Evolutionary conservation across 2,797 vertebrate species (phyloP).

Genomic region (Sebastes oblongus): DNA sequence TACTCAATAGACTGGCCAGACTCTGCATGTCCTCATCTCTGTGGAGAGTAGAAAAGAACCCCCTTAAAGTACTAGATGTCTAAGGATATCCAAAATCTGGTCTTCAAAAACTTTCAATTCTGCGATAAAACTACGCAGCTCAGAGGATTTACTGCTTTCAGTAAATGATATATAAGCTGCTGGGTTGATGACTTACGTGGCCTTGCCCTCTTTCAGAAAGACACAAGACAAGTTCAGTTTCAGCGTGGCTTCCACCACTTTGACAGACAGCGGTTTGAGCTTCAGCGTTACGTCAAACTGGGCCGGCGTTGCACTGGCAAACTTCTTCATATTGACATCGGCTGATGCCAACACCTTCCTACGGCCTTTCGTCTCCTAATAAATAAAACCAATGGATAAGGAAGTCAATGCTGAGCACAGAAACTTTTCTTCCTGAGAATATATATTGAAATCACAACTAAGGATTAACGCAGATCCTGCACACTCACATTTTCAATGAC

Average conservation of each 20-base stretch:
- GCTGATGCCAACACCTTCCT: slow-evolving; percentile 88
- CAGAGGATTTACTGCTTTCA: not conserved
- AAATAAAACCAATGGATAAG: not conserved
- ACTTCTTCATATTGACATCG: slow-evolving; percentile 88
- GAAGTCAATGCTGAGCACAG: not conserved
- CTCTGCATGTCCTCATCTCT: slow-evolving; percentile 97
- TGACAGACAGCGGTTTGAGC: slow-evolving; percentile 89
- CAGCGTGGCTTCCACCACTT: slow-evolving; percentile 89
- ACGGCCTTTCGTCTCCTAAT: slow-evolving; percentile 89
- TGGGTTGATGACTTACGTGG: slow-evolving; percentile 87
- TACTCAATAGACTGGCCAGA: slow-evolving; percentile 91
- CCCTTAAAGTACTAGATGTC: not conserved
- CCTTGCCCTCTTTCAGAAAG: slow-evolving; percentile 91
- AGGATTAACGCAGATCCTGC: accelerated
- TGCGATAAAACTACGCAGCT: not conserved
- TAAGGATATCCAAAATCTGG: not conserved
- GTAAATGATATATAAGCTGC: not conserved
- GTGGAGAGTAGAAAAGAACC: not conserved
- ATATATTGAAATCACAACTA: not conserved
- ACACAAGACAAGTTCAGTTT: slow-evolving; percentile 87
- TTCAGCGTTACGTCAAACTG: slow-evolving; percentile 83
- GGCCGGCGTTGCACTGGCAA: slow-evolving; percentile 80
- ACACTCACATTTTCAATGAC: slow-evolving; percentile 90
- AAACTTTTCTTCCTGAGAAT: too few relatives aligned
- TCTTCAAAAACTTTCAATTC: not conserved